Conservation (phyloP, 2,888 invertebrate genomes). For the Eupithecia exiguata region DNA sequence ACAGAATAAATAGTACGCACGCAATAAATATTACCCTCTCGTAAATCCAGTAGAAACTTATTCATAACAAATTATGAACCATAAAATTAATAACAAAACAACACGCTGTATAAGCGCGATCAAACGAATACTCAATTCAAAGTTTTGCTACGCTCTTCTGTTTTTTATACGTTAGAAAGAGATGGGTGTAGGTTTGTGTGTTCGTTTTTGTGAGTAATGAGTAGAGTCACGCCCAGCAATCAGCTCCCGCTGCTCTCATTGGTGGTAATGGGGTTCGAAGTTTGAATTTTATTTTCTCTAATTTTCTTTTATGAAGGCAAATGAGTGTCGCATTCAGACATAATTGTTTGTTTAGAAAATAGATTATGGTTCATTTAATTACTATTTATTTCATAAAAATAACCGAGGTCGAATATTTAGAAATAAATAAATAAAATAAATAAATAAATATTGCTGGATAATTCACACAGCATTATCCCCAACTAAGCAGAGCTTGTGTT, state of each 20-base stretch:
- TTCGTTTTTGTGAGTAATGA: constrained; percentile 72
- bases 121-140: constrained; percentile 63
- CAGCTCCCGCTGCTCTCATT: constrained; percentile 67
- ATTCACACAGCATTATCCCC: too few species aligned
- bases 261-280: constrained; percentile 73
- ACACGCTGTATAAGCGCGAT: constrained; percentile 63
- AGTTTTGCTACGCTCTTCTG: constrained; percentile 49
- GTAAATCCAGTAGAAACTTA: constrained; percentile 75
- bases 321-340: constrained; percentile 54
- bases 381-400: background rate
- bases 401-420: background rate
- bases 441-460: too few species aligned
- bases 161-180: constrained; percentile 46
- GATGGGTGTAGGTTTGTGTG: constrained; percentile 47
- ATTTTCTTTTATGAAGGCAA: constrained; percentile 70
- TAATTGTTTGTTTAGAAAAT: constrained; percentile 51
- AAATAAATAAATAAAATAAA: too few species aligned
- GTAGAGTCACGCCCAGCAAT: constrained; percentile 77
- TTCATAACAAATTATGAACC: constrained; percentile 74
- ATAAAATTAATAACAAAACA: constrained; percentile 73
- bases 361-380: constrained; percentile 40
- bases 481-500: too few species aligned
- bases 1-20: constrained; percentile 8
- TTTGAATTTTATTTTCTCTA: constrained; percentile 71
- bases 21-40: constrained; percentile 57